Conservation (phyloP, 2,113 vertebrate species). For the Polypterus senegalus region DNA sequence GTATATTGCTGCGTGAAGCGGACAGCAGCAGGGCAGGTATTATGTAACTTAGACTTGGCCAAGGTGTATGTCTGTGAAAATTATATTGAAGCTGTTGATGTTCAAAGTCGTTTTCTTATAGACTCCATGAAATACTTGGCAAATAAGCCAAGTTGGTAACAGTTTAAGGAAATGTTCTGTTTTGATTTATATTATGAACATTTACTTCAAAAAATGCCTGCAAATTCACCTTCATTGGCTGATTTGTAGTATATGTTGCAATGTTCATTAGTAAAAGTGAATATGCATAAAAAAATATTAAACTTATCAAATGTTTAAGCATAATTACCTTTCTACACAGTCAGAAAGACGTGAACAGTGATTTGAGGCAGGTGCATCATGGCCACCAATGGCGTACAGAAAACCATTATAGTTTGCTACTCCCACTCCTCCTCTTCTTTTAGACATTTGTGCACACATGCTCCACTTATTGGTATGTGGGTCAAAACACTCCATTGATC, state of each 20-base stretch:
- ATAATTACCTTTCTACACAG: constrained; percentile 76
- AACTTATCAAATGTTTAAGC: background rate
- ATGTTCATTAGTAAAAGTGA: background rate
- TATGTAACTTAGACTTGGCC: too few species aligned
- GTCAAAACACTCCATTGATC: constrained; percentile 93
- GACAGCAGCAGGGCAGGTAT: too few species aligned
- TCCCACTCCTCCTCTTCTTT: constrained; percentile 81
- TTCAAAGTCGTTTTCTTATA: too few species aligned
- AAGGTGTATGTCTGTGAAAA: too few species aligned
- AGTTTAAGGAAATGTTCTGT: too few species aligned
- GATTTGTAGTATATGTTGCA: background rate
- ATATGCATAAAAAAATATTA: background rate
- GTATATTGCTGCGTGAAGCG: too few species aligned
- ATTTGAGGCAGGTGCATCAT: constrained; percentile 86
- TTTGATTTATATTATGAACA: too few species aligned
- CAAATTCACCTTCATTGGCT: background rate
- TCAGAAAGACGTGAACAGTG: constrained; percentile 82
- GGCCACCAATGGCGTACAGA: constrained; percentile 82
- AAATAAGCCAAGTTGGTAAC: too few species aligned
- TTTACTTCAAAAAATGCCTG: too few species aligned
- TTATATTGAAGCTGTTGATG: too few species aligned
- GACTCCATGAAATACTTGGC: too few species aligned
- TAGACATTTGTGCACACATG: constrained; percentile 80
- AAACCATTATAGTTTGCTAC: constrained; percentile 84
- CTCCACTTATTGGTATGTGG: constrained; percentile 97